Base-by-base conservation (phyloP, 2,888 invertebrate species). In the Ormyrus pomaceus region DNA sequence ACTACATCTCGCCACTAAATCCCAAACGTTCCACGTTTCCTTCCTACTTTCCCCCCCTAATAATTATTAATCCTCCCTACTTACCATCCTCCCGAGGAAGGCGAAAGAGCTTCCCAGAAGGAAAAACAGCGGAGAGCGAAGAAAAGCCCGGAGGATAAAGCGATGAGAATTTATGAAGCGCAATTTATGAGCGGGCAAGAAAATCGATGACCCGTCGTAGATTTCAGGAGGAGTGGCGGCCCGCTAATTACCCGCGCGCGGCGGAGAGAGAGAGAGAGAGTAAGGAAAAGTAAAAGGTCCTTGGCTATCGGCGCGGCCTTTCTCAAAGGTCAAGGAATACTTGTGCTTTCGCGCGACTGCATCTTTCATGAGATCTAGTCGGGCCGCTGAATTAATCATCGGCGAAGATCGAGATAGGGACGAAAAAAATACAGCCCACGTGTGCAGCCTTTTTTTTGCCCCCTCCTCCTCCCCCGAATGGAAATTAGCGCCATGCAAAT, bases 301-400 rank as follows among this genome's bases (percentile, higher is more conserved):
- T 79, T 79, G 79, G 71, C 58, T 51, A 5, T 34, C 13, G 46
- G 9, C 9, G 11, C 56, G 46, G 45, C 46, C 59, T 34, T 59
- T 58, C 65, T 74, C n/a, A 78, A 78, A 79, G 79, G 79, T 79
- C 74, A 79, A 79, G 74, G 62, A 74, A 69, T 78, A 68, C 66
- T 61, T 62, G 55, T 56, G 34, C 59, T 59, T 77, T 65, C 56
- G 70, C 59, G 46, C 11, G 19, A 50, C 64, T 80, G 71, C 80
- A 80, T 80, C 76, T 80, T 72, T 76, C 76, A 76, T 76, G 70
- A 80, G 70, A 71, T 69, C 69, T 74, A 50, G 34, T 4, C 50
- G 62, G 10, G 65, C 46, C 34, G 34, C 62, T 74, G 74, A 73
- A 78, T 78, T 78, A 78, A 78, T 78, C 55, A 78, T 73, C 51